These are phyloP conservation scores for Trichacis sp. DNA, from an alignment of 2,888 invertebrate species.

Conservation along the genomic window DNA sequence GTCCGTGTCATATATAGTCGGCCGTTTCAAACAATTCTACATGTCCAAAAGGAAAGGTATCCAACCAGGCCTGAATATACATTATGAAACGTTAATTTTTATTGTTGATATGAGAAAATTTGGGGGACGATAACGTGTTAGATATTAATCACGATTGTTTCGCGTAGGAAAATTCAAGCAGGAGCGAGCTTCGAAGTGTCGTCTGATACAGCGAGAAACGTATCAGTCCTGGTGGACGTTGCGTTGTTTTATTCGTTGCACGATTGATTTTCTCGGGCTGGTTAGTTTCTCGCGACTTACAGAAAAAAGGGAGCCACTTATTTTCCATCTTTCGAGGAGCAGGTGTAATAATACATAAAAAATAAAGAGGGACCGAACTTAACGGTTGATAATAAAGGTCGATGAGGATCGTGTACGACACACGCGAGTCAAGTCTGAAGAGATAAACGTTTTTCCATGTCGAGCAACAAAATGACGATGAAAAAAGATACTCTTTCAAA, in stretches of 20 bases:
- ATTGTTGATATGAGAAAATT: constrained; percentile 33
- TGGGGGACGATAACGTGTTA: constrained; percentile 8
- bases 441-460: constrained; percentile 14
- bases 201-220: constrained; percentile 12
- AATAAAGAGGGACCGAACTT: constrained; percentile 45
- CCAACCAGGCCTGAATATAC: constrained; percentile 6
- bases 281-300: background rate
- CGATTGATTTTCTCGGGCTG: background rate
- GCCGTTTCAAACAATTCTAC: constrained; percentile 30
- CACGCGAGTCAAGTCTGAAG: constrained; percentile 35
- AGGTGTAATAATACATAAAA: constrained; percentile 15
- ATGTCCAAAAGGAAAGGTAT: background rate
- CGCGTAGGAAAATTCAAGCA: too few species aligned
- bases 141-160: too few species aligned
- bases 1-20: constrained; percentile 22
- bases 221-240: background rate
- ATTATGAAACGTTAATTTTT: constrained; percentile 35
- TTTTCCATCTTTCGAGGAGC: background rate
- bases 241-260: background rate
- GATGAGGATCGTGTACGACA: constrained; percentile 23
- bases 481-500: constrained; percentile 48
- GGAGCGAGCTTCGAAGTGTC: constrained; percentile 34
- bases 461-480: constrained; percentile 34
- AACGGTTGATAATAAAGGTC: constrained; percentile 44
- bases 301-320: background rate